Percentiles rank a stretch among this genome's conserved stretches.
Conservation (phyloP, 23 tunicate genomes). For the Trididemnum nubilum region DNA sequence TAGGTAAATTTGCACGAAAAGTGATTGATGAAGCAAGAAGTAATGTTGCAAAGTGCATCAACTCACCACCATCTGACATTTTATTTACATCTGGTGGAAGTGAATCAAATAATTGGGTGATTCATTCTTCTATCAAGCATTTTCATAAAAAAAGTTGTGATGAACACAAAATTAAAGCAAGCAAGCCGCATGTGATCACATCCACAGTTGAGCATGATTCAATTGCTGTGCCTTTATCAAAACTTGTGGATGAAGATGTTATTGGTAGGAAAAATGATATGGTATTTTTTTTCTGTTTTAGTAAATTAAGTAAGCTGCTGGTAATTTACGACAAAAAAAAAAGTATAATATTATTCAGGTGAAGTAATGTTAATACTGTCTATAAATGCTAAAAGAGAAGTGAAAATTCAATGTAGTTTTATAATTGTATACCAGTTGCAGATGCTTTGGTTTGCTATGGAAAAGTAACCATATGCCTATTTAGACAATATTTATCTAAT, state of each 20-base stretch:
- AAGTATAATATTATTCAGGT: too few relatives aligned
- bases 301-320: too few relatives aligned
- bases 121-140: conserved; percentile 32
- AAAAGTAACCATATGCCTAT: too few relatives aligned
- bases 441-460: too few relatives aligned
- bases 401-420: too few relatives aligned
- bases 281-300: too few relatives aligned
- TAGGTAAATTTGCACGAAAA: conserved; percentile 64
- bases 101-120: conserved; percentile 96
- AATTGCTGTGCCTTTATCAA: conserved; percentile 49
- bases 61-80: conserved; percentile 38
- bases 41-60: conserved; percentile 59
- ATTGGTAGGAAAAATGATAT: not conserved
- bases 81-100: conserved; percentile 99
- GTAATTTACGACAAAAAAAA: too few relatives aligned
- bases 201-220: conserved; percentile 94
- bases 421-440: too few relatives aligned
- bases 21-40: conserved; percentile 65
- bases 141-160: not conserved
- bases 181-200: conserved; percentile 79
- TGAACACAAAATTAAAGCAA: too few relatives aligned
- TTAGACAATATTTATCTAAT: too few relatives aligned
- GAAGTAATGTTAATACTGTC: too few relatives aligned
- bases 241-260: conserved; percentile 36
- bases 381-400: too few relatives aligned